phyloP scores from a whole-genome alignment of 2,888 invertebrate species.

The Micoletzkya japonica region DNA sequence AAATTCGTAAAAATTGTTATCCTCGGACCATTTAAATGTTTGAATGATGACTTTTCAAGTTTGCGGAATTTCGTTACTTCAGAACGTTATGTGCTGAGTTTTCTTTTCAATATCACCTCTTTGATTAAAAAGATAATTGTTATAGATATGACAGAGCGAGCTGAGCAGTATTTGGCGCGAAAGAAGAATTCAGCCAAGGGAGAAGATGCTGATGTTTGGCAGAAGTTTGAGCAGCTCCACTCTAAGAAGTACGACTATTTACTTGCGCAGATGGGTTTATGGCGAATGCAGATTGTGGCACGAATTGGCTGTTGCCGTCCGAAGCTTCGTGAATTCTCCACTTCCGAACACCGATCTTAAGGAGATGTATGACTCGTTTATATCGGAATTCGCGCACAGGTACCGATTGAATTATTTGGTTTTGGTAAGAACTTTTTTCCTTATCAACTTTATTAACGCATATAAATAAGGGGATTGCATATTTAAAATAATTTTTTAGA shows the following conservation, averaged over 20 bases:
- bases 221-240: conserved; percentile 51
- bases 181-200: conserved; percentile 48
- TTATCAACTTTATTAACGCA: background rate
- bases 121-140: background rate
- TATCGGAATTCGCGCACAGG: conserved; percentile 87
- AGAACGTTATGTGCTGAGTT: no score
- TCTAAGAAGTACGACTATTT: conserved; percentile 47
- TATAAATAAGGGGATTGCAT: background rate
- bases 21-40: no score
- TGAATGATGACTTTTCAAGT: no score
- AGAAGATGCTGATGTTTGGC: conserved; percentile 55
- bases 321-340: conserved; percentile 40
- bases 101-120: no score
- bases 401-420: no score
- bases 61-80: no score
- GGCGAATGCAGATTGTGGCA: conserved; percentile 57
- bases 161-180: conserved; percentile 49
- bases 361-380: conserved; percentile 83
- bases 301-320: conserved; percentile 50
- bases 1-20: no score
- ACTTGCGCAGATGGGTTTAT: conserved; percentile 3
- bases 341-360: conserved; percentile 45
- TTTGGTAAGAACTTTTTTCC: background rate
- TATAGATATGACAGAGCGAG: conserved; percentile 44
- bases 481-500: conserved; percentile 66